phyloP scores from a whole-genome alignment of 2,888 invertebrate genomes.

The Carterocephalus palaemon region DNA sequence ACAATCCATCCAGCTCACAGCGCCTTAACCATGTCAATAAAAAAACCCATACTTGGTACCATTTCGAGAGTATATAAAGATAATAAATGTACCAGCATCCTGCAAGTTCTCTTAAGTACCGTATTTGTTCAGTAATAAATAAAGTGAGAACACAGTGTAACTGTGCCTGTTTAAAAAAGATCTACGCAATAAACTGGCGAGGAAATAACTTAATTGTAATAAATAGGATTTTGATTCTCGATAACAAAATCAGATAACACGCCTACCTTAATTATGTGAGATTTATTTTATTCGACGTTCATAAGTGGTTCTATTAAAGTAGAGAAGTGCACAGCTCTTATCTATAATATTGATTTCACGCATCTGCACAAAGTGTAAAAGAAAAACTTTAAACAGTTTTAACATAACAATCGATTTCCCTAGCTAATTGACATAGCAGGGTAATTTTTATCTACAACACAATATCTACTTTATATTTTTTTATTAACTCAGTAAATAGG shows the following conservation, averaged over 20 bases:
- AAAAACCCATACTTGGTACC: too few relatives aligned
- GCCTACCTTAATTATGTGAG: constrained; percentile 11
- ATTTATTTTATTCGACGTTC: constrained; percentile 14
- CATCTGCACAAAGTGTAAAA: constrained; percentile 1
- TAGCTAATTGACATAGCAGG: background rate
- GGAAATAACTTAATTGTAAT: constrained; percentile 12
- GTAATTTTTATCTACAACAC: too few relatives aligned
- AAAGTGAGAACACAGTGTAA: too few relatives aligned
- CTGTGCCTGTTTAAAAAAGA: constrained; percentile 9
- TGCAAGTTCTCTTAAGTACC: too few relatives aligned
- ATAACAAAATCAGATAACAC: constrained; percentile 13
- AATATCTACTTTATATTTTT: too few relatives aligned
- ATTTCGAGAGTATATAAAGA: too few relatives aligned
- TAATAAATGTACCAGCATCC: too few relatives aligned
- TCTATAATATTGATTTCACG: constrained; percentile 17
- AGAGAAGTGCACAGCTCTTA: background rate
- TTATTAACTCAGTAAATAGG: too few relatives aligned
- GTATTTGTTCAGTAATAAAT: too few relatives aligned
- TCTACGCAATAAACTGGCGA: background rate
- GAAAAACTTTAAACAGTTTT: background rate
- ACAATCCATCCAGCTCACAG: too few relatives aligned
- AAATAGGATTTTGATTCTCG: constrained; percentile 11
- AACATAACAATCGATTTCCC: too few relatives aligned
- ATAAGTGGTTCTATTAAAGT: constrained; percentile 14
- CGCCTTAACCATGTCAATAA: too few relatives aligned